Conservation (phyloP, 2,113 vertebrate species). For the Thamnaconus septentrionalis region DNA sequence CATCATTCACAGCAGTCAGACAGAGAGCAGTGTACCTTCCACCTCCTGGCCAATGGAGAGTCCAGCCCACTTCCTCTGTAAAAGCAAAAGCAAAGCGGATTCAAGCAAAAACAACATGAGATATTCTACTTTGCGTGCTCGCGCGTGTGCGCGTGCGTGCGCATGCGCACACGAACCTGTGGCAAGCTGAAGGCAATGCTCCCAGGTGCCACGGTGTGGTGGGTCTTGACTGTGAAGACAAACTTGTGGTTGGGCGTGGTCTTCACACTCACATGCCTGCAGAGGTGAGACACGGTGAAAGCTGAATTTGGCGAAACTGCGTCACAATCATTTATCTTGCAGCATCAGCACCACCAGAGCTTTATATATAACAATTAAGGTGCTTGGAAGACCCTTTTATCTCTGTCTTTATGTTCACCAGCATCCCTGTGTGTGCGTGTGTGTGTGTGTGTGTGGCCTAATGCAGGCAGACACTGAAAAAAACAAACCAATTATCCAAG, state of each 20-base stretch:
- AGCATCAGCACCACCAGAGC: no score
- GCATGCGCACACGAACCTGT: slow-evolving; percentile 85
- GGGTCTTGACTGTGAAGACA: slow-evolving; percentile 89
- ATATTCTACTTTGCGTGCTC: neutral
- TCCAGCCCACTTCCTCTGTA: slow-evolving; percentile 95
- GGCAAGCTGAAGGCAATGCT: slow-evolving; percentile 95
- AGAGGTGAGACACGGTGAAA: neutral
- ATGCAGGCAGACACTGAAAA: no score
- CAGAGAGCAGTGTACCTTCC: slow-evolving; percentile 78
- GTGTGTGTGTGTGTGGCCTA: no score
- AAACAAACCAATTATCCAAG: no score
- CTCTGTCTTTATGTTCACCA: no score
- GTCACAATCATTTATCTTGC: neutral
- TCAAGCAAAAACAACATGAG: neutral
- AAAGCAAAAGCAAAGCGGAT: slow-evolving; percentile 33
- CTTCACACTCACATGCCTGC: slow-evolving; percentile 91
- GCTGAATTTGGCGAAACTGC: neutral
- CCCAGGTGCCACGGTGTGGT: slow-evolving; percentile 87
- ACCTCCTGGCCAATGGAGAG: slow-evolving; percentile 97
- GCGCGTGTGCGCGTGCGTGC: slow-evolving; percentile 10
- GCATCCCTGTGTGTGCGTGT: no score
- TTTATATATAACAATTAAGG: no score
- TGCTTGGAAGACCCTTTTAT: no score
- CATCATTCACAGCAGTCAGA: neutral
- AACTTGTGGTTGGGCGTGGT: slow-evolving; percentile 93